Evolutionary conservation across 1,140 invertebrate species (phyloP).

Genomic region (Leguminivora glycinivorella): DNA sequence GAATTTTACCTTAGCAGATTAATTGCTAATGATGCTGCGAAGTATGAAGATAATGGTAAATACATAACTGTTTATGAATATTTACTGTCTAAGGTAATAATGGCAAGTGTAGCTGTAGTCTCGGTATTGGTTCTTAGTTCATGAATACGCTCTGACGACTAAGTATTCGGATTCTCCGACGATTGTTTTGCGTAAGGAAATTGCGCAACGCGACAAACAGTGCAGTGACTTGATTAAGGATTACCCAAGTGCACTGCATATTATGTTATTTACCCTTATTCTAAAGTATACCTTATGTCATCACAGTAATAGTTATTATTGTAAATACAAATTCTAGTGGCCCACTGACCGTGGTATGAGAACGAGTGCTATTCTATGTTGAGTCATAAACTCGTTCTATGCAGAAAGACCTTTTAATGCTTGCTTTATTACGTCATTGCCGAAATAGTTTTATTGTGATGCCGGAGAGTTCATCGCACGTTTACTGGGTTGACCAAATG

Average conservation of each 20-base stretch:
- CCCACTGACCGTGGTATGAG: constrained; percentile 21
- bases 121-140: neutral
- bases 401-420: constrained; percentile 9
- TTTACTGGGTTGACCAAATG: neutral
- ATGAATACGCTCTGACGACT: neutral
- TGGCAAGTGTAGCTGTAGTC: neutral
- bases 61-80: neutral
- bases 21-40: constrained; percentile 19
- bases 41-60: constrained; percentile 4
- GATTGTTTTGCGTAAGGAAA: constrained; percentile 15
- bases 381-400: constrained; percentile 19
- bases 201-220: constrained; percentile 17
- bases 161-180: neutral
- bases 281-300: constrained; percentile 26
- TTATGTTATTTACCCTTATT: neutral
- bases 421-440: constrained; percentile 18
- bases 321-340: neutral
- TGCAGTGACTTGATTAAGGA: constrained; percentile 20
- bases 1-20: constrained; percentile 11
- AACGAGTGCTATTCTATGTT: constrained; percentile 7
- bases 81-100: neutral
- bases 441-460: constrained; percentile 1
- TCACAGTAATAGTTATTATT: constrained; percentile 7
- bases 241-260: constrained; percentile 11
- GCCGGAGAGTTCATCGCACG: neutral